Evolutionary conservation across 1,140 invertebrate species (phyloP).

Genomic region (Tetragnatha versicolor): DNA sequence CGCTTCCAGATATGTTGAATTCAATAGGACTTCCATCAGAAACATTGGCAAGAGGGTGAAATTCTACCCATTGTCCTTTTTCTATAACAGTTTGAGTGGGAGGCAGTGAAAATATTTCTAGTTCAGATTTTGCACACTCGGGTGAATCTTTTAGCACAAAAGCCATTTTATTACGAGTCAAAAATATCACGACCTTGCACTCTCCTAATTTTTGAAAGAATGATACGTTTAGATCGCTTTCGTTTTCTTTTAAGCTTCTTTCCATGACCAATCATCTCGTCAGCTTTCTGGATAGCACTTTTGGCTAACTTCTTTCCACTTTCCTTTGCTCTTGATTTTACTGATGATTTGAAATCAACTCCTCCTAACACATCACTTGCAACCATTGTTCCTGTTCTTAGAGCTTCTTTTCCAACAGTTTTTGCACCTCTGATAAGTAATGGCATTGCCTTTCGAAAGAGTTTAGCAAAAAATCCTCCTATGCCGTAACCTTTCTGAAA

Average conservation of each 20-base stretch:
- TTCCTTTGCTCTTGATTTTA: conserved; percentile 1
- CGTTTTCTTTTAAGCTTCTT: conserved; percentile 5
- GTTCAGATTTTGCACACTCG: conserved; percentile 21
- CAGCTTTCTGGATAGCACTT: neutral
- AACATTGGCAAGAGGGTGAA: conserved; percentile 2
- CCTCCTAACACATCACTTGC: conserved; percentile 12
- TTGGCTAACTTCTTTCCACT: neutral
- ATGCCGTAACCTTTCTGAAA: conserved; percentile 9
- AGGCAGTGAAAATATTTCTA: neutral
- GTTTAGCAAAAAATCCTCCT: neutral
- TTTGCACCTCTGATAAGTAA: neutral
- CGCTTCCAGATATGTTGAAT: conserved; percentile 8
- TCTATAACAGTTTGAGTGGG: neutral
- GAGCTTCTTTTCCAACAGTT: conserved; percentile 14
- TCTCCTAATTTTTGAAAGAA: neutral
- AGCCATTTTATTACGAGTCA: conserved; percentile 16
- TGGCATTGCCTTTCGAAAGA: conserved; percentile 11
- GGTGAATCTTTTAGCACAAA: conserved; percentile 12
- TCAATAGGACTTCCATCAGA: neutral
- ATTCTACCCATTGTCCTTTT: conserved; percentile 14
- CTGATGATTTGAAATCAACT: neutral
- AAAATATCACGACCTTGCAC: conserved; percentile 29
- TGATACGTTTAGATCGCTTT: neutral
- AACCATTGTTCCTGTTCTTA: neutral
- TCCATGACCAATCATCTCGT: conserved; percentile 4